phyloP scores from a whole-genome alignment of 92 coral and sea anemone species.

The Bergia sp. region DNA sequence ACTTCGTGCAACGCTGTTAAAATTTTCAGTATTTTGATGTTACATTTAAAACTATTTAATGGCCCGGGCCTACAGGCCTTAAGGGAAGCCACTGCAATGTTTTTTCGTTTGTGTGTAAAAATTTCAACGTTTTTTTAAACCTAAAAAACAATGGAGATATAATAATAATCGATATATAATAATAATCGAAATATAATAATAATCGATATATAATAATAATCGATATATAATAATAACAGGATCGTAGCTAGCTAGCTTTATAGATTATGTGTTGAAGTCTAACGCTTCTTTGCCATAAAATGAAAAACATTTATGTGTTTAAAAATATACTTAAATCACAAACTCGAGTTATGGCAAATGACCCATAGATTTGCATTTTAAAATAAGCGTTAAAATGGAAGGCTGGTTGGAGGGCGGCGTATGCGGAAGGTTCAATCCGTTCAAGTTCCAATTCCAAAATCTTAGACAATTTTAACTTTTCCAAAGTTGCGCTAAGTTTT shows the following conservation, averaged over 20 bases:
- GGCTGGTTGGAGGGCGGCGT: background rate
- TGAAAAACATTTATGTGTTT: background rate
- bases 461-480: background rate
- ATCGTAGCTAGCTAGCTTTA: background rate
- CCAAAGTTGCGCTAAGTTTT: background rate
- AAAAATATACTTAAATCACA: conserved; percentile 1
- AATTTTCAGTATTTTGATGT: no score
- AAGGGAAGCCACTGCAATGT: no score
- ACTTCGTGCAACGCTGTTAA: no score
- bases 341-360: conserved; percentile 22
- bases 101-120: no score
- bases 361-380: background rate
- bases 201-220: background rate
- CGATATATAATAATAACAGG: background rate
- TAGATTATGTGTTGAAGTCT: background rate
- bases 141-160: background rate
- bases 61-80: no score
- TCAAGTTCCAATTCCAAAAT: background rate
- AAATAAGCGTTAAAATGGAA: background rate
- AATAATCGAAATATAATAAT: background rate
- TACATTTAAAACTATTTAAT: no score
- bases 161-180: background rate
- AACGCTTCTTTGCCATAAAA: background rate
- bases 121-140: no score
- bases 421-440: background rate